Base-by-base conservation (phyloP, 2,888 invertebrate genomes). In the Drosophila ochracea region DNA sequence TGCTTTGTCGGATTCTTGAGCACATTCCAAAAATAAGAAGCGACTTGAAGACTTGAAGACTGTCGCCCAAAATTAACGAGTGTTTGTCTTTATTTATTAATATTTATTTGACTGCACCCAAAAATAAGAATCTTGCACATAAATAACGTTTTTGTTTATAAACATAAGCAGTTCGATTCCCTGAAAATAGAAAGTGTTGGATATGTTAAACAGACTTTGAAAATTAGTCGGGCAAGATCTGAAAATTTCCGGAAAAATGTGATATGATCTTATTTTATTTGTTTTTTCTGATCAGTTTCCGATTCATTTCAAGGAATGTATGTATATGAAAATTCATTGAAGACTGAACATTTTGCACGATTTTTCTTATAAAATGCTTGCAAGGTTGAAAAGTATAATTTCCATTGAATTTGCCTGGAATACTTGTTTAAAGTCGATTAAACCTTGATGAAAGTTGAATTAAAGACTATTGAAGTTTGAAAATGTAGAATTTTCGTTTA, bases 131-230 rank as follows among this genome's bases (percentile, higher is more conserved):
- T 80, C 47, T 80, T 68, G 68, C 50, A 64, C 80, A 83, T 82
- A 82, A 82, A 82, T 84, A 80, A 82, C 70, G 49, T 47, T 55
- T 84, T 82, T 82, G 82, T 84, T 82, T 84, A 84, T 82, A 82
- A 82, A 82, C 84, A 82, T 49, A 68, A 55, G 68, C 66, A 50
- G 55, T 66, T 70, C 9, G 7, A 25, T 47, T 47, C 25, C 9
- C 9, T 16, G 47, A 47, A 47, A 47, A 47, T 25, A 25, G 47
- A 25, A 25, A 47, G 25, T 47, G 47, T 47, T 25, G 9, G 16
- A 16, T 25, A 25, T 16, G 2, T 2, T 25, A 25, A 47, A 47
- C 47, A 47, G 16, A 47, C 13, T 21, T 43, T 21, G 2, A 21
- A 43, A 13, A 43, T 47, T 16, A 47, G 9, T 25, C 47, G 47